A percentile compares a stretch with the other conserved stretches of the same genome.
phyloP scores from a whole-genome alignment of 2,888 invertebrate genomes.

The Chydorus sphaericus region DNA sequence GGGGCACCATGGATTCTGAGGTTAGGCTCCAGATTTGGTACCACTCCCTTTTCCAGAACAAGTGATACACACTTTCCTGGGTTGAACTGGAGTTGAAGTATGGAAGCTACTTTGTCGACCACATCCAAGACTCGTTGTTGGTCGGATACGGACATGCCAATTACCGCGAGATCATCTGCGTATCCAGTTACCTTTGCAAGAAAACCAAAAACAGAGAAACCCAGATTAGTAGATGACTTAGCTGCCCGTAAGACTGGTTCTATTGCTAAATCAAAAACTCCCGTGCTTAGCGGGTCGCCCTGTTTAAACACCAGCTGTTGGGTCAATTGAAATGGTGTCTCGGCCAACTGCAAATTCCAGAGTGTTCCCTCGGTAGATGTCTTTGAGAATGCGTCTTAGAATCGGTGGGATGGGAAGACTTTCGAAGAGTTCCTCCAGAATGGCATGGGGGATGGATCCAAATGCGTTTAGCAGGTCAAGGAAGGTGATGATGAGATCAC shows the following conservation, averaged over 20 bases:
- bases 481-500: slow-evolving; percentile 24
- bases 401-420: slow-evolving; percentile 15
- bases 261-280: slow-evolving; percentile 25
- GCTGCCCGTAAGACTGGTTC: slow-evolving; percentile 21
- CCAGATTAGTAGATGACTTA: neutral
- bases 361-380: neutral
- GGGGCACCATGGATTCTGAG: neutral
- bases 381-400: neutral
- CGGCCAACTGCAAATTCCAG: neutral
- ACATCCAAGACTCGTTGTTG: neutral
- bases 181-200: neutral
- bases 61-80: neutral
- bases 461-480: slow-evolving; percentile 29
- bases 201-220: neutral
- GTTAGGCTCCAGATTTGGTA: neutral
- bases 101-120: neutral
- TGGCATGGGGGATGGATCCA: slow-evolving; percentile 26
- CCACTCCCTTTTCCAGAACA: neutral
- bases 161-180: neutral
- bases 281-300: slow-evolving; percentile 25
- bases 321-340: neutral
- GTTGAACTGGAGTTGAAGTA: neutral
- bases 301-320: slow-evolving; percentile 18
- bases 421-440: neutral
- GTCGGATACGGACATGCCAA: neutral